Base-by-base conservation (phyloP, 2,797 vertebrate genomes). In the Smutsia gigantea region DNA sequence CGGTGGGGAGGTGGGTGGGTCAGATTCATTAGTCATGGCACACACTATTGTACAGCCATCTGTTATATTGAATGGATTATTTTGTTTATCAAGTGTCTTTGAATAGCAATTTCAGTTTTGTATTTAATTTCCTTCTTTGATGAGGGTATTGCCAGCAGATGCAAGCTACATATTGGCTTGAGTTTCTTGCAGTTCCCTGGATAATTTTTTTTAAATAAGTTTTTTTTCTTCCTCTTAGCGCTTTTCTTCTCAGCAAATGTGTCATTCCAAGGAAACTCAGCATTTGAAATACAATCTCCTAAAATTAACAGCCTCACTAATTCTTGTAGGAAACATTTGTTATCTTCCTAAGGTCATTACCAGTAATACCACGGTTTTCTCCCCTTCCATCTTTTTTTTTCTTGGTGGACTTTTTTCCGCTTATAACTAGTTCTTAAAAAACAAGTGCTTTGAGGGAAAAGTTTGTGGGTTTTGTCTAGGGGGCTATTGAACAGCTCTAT, bases 1-100 rank as follows among this genome's bases (percentile, higher is more conserved):
- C 94, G 94, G 96, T 86, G 93, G 95, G 97, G 96, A 98, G 97
- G 97, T 97, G 97, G 97, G 94, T 87, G 97, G 97, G 96, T 97
- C 97, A 97, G 97, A 98, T 98, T 97, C 97, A 97, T 97, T 88
- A 94, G 96, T 97, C 97, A 86, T 90, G 89, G 94, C 66, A 42
- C 89, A 94, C 55, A 92, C 96, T 94, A 97, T 97, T 97, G 93
- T 97, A 96, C 81, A 97, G 97, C 97, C 97, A 98, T 98, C 97
- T 98, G 97, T 92, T 97, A 96, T 94, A 93, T 85, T 98, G 96
- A 97, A 97, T 97, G 94, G 96, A 97, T 98, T 98, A 97, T 97
- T 98, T 98, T 98, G 96, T 98, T 98, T 98, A 97, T 97, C 97
- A 90, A 97, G 96, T 98, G 94, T 97, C 97, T 95, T 95, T 98